Evolutionary conservation across 2,797 vertebrate species (phyloP).

Genomic region (Tamandua tetradactyla): DNA sequence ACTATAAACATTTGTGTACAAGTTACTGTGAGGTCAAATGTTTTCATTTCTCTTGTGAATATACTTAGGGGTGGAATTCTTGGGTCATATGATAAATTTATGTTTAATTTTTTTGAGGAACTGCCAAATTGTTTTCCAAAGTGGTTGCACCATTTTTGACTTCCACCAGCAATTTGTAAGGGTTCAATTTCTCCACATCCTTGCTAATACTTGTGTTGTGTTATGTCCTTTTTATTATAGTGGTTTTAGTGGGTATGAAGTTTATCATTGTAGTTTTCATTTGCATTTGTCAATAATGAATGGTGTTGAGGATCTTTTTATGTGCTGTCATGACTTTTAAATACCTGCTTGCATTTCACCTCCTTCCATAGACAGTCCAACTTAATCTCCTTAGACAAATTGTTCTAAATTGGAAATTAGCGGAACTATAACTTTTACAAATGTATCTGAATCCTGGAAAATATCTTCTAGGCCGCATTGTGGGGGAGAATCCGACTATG

Average conservation of each 20-base stretch:
- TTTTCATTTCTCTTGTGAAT: background rate
- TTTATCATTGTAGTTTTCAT: background rate
- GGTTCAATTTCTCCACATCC: background rate
- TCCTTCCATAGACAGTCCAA: background rate
- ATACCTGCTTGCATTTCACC: background rate
- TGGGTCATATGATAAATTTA: background rate
- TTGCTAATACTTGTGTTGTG: background rate
- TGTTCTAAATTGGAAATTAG: background rate
- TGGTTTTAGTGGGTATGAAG: background rate
- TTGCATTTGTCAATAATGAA: background rate
- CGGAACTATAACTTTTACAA: background rate
- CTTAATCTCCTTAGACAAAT: background rate
- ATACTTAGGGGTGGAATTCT: background rate
- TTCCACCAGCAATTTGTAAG: background rate
- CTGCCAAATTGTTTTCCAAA: background rate
- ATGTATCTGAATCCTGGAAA: background rate
- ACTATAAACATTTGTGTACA: background rate
- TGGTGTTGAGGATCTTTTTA: background rate
- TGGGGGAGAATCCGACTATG: background rate
- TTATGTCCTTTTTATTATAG: background rate
- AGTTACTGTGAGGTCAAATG: background rate
- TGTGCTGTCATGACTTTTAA: background rate
- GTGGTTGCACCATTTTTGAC: background rate
- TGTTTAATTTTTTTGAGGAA: background rate
- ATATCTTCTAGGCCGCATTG: background rate